These are phyloP conservation scores for Steinernema carpocapsae DNA, from an alignment of 2,888 invertebrate genomes.

Conservation along the genomic window DNA sequence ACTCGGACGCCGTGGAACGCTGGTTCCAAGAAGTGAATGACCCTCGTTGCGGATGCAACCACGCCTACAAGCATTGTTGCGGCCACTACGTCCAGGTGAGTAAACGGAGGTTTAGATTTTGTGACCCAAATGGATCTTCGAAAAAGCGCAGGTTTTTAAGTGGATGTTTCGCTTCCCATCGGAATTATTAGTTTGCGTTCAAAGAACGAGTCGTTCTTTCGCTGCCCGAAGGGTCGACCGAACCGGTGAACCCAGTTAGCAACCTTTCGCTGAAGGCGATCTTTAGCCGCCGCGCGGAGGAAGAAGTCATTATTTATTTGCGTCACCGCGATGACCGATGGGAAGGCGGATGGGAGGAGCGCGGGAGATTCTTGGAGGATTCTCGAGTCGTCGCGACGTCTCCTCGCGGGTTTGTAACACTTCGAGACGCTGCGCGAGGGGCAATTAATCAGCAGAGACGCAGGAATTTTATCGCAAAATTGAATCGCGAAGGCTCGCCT, in stretches of 20 bases:
- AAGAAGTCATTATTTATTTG: slow-evolving; percentile 22
- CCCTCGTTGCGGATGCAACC: slow-evolving; percentile 66
- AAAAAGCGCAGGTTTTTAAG: not conserved
- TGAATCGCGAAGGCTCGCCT: not conserved
- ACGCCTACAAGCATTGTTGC: slow-evolving; percentile 69
- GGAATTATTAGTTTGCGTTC: no score
- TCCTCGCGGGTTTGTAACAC: slow-evolving; percentile 10
- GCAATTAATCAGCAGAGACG: slow-evolving; percentile 13
- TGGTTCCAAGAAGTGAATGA: slow-evolving; percentile 69
- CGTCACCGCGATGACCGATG: slow-evolving; percentile 26
- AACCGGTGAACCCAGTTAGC: slow-evolving; percentile 7
- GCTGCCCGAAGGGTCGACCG: slow-evolving; percentile 18
- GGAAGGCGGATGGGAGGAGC: not conserved
- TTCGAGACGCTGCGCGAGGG: slow-evolving; percentile 8
- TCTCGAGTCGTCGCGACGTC: slow-evolving; percentile 10
- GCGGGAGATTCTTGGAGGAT: not conserved
- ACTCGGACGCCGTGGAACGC: slow-evolving; percentile 66
- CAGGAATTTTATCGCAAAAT: slow-evolving; percentile 22
- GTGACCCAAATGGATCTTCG: slow-evolving; percentile 6
- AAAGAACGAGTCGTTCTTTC: no score
- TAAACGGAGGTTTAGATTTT: not conserved
- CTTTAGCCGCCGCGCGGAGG: slow-evolving; percentile 8
- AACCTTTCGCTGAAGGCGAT: slow-evolving; percentile 20
- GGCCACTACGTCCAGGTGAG: slow-evolving; percentile 69
- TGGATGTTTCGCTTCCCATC: no score